Evolutionary conservation across 2,113 vertebrate genomes (phyloP).

Genomic region (Mobula hypostoma): DNA sequence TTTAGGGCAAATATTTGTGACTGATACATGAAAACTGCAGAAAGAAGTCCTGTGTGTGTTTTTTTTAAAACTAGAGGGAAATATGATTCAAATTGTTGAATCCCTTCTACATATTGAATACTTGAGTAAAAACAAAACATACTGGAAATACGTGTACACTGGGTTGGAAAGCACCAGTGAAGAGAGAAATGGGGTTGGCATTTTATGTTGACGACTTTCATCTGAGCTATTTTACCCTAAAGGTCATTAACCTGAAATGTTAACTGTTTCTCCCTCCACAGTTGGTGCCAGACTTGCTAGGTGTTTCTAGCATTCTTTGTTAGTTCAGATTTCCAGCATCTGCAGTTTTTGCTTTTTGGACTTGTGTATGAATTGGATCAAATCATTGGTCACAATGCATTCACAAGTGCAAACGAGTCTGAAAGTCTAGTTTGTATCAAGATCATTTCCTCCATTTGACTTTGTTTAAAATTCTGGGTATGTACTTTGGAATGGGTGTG

Average conservation of each 20-base stretch:
- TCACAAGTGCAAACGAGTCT: background rate
- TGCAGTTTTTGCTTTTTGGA: background rate
- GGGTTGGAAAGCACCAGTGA: too few species aligned
- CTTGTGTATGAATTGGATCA: background rate
- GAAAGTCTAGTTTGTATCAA: background rate
- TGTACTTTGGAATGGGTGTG: background rate
- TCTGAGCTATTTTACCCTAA: background rate
- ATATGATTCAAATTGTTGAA: background rate
- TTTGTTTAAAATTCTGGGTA: background rate
- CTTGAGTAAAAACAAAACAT: background rate
- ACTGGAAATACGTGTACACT: too few species aligned
- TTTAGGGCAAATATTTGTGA: background rate
- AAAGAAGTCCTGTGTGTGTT: background rate
- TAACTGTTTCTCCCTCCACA: too few species aligned
- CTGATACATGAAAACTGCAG: background rate
- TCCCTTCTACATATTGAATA: background rate
- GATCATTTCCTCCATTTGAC: background rate
- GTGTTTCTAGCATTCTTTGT: too few species aligned
- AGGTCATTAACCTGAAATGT: too few species aligned
- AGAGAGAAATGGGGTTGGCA: too few species aligned
- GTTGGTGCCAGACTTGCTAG: too few species aligned
- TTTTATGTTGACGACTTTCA: background rate
- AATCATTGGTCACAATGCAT: background rate
- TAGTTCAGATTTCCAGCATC: too few species aligned
- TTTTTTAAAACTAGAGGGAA: background rate